Base-by-base conservation (phyloP, 37 sponge, comb jelly and placozoan species). In the Spongilla lacustris region DNA sequence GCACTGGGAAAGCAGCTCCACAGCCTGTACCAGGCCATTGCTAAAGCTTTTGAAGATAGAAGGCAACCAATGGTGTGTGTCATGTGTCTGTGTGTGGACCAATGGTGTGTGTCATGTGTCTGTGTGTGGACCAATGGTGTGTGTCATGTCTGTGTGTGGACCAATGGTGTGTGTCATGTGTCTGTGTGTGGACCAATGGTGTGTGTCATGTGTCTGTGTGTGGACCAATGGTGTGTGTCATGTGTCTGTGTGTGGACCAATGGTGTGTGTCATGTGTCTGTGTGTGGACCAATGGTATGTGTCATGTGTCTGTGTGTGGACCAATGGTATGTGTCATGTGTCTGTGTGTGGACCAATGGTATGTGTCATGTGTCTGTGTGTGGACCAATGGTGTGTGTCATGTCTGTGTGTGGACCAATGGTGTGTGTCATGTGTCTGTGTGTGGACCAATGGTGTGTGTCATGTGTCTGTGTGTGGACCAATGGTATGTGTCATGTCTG, bases 1-100 rank as follows among this genome's bases (percentile, higher is more conserved):
- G 27, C 69, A 13, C 34, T 90, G 1, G 80, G 81, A 24, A 73
- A 77, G 68, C 29, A 29, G 74, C 77, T 88, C 30, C 31, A 37
- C 3, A 29, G 77, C 4, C 71, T 88, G 41, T 10, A 41, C 37
- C 31, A 33, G 23, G 76, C 36, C 6, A 2, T 84, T 36, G 76
- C 83, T 17, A 58, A 17, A 17, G 21, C 58, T 13, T 14, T 58
- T 17, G 58, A 6, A 58, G 8, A 46, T 46, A 58, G 58, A 6
- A 6, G 14, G 58, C 58, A 58, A 10, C 58, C 58, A 58, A 19
- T 58, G 58, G 58, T 58, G 11, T 58, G 58, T 58, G 58, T 13
- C 1, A 17, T 6, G 58, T 58, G 58, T 58, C 12, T 1, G 21
- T 14, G 19, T 58, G 21, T 41, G 6, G 6, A 41, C 41, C 58